Evolutionary conservation across 2,888 invertebrate species (phyloP), one percentile per base, ranked within the genome.

Genomic region (Coecobrya sp.): DNA sequence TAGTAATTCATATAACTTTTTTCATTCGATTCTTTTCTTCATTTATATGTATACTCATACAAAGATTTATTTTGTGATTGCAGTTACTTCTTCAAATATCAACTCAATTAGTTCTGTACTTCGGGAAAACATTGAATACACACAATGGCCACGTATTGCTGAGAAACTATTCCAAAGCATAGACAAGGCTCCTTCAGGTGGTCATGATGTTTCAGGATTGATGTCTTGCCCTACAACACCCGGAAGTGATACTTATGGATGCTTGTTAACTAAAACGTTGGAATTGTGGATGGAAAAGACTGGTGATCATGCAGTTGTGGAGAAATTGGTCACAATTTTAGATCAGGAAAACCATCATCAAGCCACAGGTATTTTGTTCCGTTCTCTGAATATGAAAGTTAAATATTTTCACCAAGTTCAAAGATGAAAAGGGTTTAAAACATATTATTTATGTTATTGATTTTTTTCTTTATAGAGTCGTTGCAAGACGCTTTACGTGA

Each of bases 201-300:
- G 7, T 36, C 36, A 36, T n/a, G n/a, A n/a, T n/a, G n/a, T n/a
- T n/a, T n/a, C n/a, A 36, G 7, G 36, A 4, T 36, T 36, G 36
- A 7, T 7, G 36, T 36, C 76, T 22, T 8, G 36, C 7, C 11
- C 25, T 0, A 16, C 62, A 22, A 1, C 45, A 16, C 25, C 49
- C 27, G 62, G 22, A 25, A 81, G 25, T 7, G 79, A 86, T 36
- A 84, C 81, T 25, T 93, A 93, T 25, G n/a, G 22, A 5, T 42
- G 88, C 19, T 25, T 93, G 27, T 30, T 92, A 25, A 59, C 25
- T 52, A 93, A 91, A 55, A 93, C 93, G 42, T 73, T 93, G 45
- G 91, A 93, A 73, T 36, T 93, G 55, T 93, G 93, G 93, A 13
- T 86, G 19, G 84, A 82, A 82, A 52, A 65, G 55, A 59, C 86